Percentiles rank a stretch among this genome's conserved stretches.
These are phyloP conservation scores for Catocala nupta DNA, from an alignment of 2,888 invertebrate genomes.

Conservation along the genomic window DNA sequence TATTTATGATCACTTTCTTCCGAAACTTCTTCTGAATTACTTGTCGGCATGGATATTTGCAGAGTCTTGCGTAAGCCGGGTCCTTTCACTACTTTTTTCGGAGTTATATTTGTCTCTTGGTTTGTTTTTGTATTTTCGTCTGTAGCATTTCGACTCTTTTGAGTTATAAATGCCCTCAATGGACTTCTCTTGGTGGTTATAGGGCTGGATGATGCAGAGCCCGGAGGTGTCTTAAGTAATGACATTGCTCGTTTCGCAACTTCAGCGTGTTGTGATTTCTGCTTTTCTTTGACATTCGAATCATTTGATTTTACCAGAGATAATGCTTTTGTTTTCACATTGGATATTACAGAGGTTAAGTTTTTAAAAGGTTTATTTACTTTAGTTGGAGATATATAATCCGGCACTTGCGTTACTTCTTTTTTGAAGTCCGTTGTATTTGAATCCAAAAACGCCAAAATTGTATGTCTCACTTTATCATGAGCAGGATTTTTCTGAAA, in stretches of 20 bases:
- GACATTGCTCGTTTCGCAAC: constrained; percentile 69
- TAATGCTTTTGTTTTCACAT: constrained; percentile 84
- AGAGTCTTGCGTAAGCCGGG: constrained; percentile 26
- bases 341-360: constrained; percentile 81
- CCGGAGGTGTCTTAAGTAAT: constrained; percentile 73
- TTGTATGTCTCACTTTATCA: constrained; percentile 78
- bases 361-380: constrained; percentile 64
- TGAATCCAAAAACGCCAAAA: constrained; percentile 79
- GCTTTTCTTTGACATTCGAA: constrained; percentile 56
- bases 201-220: constrained; percentile 67
- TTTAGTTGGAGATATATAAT: constrained; percentile 71
- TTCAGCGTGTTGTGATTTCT: constrained; percentile 57
- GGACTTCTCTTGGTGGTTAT: constrained; percentile 42
- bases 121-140: constrained; percentile 16
- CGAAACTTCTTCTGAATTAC: constrained; percentile 55
- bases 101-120: constrained; percentile 10
- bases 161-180: constrained; percentile 25
- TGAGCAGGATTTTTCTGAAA: constrained; percentile 84
- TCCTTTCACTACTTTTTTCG: constrained; percentile 20
- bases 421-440: constrained; percentile 62
- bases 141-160: constrained; percentile 18
- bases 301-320: constrained; percentile 82
- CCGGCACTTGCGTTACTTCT: constrained; percentile 51
- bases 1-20: constrained; percentile 61
- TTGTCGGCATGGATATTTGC: constrained; percentile 38